Conservation (phyloP, 1,140 invertebrate species). For the Venustaconcha ellipsiformis region DNA sequence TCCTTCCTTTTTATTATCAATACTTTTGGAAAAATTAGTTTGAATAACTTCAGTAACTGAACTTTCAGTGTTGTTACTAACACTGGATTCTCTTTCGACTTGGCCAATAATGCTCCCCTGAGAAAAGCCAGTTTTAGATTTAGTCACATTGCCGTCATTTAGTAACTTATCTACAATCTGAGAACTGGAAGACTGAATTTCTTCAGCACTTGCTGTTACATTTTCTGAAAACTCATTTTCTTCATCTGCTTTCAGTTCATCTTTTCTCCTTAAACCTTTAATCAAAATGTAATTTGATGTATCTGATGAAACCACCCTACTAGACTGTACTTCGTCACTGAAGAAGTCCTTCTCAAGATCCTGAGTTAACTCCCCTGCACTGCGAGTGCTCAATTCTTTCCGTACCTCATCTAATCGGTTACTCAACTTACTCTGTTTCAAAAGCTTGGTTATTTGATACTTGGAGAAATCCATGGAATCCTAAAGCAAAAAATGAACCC, state of each 20-base stretch:
- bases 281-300: constrained; percentile 83
- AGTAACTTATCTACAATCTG: too few relatives aligned
- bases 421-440: constrained; percentile 89
- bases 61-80: too few relatives aligned
- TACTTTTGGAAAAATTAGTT: too few relatives aligned
- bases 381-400: constrained; percentile 81
- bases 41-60: too few relatives aligned
- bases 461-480: constrained; percentile 78
- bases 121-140: too few relatives aligned
- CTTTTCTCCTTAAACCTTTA: constrained; percentile 66
- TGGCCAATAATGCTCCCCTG: too few relatives aligned
- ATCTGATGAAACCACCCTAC: constrained; percentile 85
- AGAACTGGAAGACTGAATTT: too few relatives aligned
- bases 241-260: constrained; percentile 36
- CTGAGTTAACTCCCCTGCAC: constrained; percentile 36
- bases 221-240: too few relatives aligned
- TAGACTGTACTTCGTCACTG: constrained; percentile 61
- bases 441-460: constrained; percentile 90
- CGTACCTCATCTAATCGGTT: constrained; percentile 84
- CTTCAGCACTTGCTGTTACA: too few relatives aligned
- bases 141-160: too few relatives aligned
- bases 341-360: constrained; percentile 41
- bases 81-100: too few relatives aligned
- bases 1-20: too few relatives aligned
- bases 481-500: constrained; percentile 59